These are phyloP conservation scores for Antechinus stuartii DNA, from an alignment of 2,113 vertebrate species.

Conservation along the genomic window DNA sequence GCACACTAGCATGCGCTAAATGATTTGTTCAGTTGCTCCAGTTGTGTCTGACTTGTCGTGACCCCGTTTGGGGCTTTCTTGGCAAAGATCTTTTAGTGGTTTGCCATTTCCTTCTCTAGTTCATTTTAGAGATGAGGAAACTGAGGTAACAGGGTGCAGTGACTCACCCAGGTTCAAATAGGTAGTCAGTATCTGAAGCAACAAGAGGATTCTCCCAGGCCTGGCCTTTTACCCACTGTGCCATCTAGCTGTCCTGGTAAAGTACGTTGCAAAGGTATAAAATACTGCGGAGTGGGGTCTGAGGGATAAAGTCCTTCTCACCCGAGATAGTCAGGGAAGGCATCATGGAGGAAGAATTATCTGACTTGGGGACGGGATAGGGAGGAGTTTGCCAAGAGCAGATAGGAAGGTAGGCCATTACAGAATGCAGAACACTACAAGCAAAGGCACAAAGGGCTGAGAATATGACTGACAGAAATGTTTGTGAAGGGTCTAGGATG, in stretches of 20 bases:
- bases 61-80: neutral
- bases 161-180: neutral
- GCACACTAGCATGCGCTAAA: neutral
- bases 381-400: no score
- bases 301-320: no score
- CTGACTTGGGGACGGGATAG: neutral
- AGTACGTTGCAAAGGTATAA: neutral
- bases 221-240: neutral
- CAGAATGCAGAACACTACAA: neutral
- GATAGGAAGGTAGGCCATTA: no score
- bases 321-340: no score
- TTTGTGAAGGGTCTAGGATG: neutral
- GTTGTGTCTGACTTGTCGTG: neutral
- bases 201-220: neutral
- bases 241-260: neutral
- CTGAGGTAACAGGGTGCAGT: neutral
- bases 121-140: neutral
- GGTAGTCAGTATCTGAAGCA: neutral
- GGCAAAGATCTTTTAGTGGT: neutral
- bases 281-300: no score
- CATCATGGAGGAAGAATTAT: neutral
- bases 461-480: neutral
- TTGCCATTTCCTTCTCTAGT: neutral
- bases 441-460: neutral
- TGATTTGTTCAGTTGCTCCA: neutral